Base-by-base conservation (phyloP, 2,888 invertebrate genomes). In the Petrolisthes manimaculis region DNA sequence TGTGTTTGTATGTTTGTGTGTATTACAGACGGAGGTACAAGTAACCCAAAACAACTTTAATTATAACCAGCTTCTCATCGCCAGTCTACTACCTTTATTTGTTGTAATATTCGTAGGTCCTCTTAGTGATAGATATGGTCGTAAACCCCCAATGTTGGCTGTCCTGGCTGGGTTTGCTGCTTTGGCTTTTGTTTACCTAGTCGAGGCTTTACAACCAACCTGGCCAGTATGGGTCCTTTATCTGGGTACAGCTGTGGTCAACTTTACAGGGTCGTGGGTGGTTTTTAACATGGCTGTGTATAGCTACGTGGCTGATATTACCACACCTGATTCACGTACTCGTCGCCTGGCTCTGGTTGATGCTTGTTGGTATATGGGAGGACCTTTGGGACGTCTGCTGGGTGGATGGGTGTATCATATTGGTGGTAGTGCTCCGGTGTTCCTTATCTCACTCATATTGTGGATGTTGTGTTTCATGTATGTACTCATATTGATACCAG, bases 341-440 rank as follows among this genome's bases (percentile, higher is more conserved):
- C 93, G 95, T 81, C 93, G 95, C 92, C 93, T 95, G 79, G 95
- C 95, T 18, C 92, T 95, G n/a, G 94, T 95, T 18, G 94, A 92
- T n/a, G 92, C 94, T 84, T 93, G 94, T 5, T 94, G 95, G 87
- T 92, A 92, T 4, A 91, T 92, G 55, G 92, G 92, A 18, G 91
- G 91, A 37, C 92, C 92, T 1, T 88, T 92, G 0, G 92, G 92
- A 0, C 91, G 91, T 0, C 89, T 92, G 12, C 21, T 92, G 67
- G 92, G 92, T 4, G 92, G 92, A 18, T 91, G 90, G 82, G 71
- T 92, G 37, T 92, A 91, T 79, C 86, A 86, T 0, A 79, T 71
- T 12, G 88, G 89, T 12, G 91, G 89, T n/a, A 92, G 91, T 79
- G 87, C 82, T 21, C 91, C 87, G 53, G 92, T 92, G 51, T 92